These are phyloP conservation scores for Limnodromus scolopaceus DNA, from an alignment of 2,797 vertebrate species.

Conservation along the genomic window DNA sequence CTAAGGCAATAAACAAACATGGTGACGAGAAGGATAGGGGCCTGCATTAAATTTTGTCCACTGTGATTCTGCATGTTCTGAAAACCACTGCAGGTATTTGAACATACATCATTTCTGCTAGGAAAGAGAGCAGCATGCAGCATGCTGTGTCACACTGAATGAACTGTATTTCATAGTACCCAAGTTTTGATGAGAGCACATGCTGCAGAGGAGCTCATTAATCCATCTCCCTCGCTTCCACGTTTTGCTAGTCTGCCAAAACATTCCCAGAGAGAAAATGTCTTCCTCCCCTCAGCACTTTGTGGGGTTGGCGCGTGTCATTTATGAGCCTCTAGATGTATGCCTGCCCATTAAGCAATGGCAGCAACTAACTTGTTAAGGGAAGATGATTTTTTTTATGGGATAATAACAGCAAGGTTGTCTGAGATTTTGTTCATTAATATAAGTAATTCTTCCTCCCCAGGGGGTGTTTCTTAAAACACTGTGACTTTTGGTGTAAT, in stretches of 20 bases:
- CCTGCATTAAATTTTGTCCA: neutral
- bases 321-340: neutral
- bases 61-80: neutral
- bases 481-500: neutral
- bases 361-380: neutral
- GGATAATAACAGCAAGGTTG: neutral
- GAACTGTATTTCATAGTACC: neutral
- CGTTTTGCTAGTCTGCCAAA: neutral
- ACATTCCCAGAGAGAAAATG: neutral
- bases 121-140: neutral
- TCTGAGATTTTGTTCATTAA: neutral
- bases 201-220: neutral
- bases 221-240: neutral
- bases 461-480: neutral
- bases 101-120: neutral
- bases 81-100: neutral
- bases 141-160: too few species aligned
- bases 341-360: neutral
- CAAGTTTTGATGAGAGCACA: neutral
- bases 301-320: accelerated
- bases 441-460: neutral
- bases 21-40: neutral
- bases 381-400: neutral
- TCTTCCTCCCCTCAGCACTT: neutral
- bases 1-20: accelerated